These are phyloP conservation scores for Thalassaphorura encarpata DNA, from an alignment of 1,140 invertebrate genomes.

Conservation along the genomic window DNA sequence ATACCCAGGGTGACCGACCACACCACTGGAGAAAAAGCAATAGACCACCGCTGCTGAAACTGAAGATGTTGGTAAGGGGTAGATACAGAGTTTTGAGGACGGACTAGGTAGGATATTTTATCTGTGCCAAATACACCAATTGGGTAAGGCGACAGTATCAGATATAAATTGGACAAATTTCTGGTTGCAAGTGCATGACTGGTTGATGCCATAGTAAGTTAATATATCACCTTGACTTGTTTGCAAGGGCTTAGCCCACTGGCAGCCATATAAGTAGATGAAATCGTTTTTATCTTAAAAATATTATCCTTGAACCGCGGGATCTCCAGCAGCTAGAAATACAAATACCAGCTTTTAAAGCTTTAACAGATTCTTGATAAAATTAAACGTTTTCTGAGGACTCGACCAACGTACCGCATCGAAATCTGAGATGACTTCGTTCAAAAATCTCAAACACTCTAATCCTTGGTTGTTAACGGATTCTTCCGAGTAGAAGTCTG, in stretches of 20 bases:
- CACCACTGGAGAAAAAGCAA: too few relatives aligned
- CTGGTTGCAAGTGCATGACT: too few relatives aligned
- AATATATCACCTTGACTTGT: constrained; percentile 47
- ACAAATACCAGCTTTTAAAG: too few relatives aligned
- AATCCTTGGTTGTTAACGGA: constrained; percentile 92
- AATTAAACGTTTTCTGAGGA: not conserved
- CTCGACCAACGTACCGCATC: constrained; percentile 65
- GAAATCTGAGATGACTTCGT: constrained; percentile 97
- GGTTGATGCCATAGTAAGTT: too few relatives aligned
- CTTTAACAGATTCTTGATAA: not conserved
- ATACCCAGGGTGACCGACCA: too few relatives aligned
- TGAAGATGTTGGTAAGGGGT: too few relatives aligned
- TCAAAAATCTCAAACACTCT: constrained; percentile 88
- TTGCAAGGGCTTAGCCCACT: constrained; percentile 71
- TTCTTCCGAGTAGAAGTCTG: constrained; percentile 92
- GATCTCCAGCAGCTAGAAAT: constrained; percentile 49
- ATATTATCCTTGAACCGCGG: constrained; percentile 71
- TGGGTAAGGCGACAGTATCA: too few relatives aligned
- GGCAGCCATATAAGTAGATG: constrained; percentile 95
- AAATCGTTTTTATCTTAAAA: constrained; percentile 96
- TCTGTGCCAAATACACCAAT: too few relatives aligned
- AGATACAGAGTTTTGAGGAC: too few relatives aligned
- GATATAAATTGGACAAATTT: too few relatives aligned
- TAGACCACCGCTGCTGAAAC: too few relatives aligned
- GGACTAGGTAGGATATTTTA: too few relatives aligned